Evolutionary conservation across 2,888 invertebrate genomes (phyloP), one percentile per base, ranked within the genome.

Genomic region (Xanthia icteritia): DNA sequence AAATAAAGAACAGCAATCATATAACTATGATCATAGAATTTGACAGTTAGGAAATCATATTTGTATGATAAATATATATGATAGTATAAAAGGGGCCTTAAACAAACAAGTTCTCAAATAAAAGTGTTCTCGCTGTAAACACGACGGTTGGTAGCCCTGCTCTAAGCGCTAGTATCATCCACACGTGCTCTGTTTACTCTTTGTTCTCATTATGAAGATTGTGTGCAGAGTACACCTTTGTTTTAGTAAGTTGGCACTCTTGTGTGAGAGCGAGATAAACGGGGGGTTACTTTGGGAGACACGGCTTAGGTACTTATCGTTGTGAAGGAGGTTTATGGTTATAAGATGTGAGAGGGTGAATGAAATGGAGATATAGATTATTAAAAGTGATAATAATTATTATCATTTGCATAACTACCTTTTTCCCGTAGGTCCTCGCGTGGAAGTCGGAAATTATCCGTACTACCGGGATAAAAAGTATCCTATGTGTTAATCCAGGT

Each of bases 201-300:
- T 56, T 72, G 68, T 61, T 15, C 82, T 81, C 85, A 85, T 82
- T 81, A 81, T 58, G 71, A 61, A 81, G 72, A 82, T 68, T 65
- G 71, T 81, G 65, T 79, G 81, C 81, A 2, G 63, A 71, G 85
- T 42, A 65, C 60, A 36, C 42, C 71, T 81, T 85, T 75, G 84
- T 84, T 73, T 66, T 72, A 69, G 58, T 79, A 84, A 72, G 84
- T 79, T 82, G 79, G 60, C 54, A 54, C 60, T 66, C 82, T 42
- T 67, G 79, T 61, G 54, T 31, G 64, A 36, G 75, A 63, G 48
- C 27, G n/a, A 67, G 76, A 79, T 79, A 82, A 82, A 48, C 61
- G 66, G 5, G 8, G 60, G 82, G 51, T 45, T 20, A 31, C 23
- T 15, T 36, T 4, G 20, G 54, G 6, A 68, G 36, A 58, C 68